A percentile compares a stretch with the other conserved stretches of the same genome.
Evolutionary conservation across 2,797 vertebrate genomes (phyloP).

Genomic region (Siniperca scherzeri): DNA sequence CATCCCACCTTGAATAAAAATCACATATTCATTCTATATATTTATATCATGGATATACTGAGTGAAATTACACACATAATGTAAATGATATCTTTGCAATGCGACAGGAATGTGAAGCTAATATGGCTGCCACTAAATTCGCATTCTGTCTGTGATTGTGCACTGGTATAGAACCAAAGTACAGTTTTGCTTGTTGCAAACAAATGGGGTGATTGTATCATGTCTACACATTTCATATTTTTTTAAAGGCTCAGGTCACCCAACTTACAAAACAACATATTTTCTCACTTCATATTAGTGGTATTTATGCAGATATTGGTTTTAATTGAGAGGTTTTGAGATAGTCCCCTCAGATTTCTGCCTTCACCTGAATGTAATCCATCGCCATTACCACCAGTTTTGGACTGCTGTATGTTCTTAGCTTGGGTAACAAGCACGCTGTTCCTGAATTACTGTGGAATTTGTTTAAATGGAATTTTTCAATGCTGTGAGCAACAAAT

Average conservation of each 20-base stretch:
- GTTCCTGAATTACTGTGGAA: not conserved
- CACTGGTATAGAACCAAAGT: not conserved
- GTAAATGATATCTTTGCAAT: not conserved
- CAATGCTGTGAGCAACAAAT: not conserved
- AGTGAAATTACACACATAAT: not conserved
- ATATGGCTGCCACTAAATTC: not conserved
- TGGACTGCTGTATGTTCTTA: not conserved
- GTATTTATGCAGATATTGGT: not conserved
- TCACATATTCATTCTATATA: conserved; percentile 10
- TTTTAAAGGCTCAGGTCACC: not conserved
- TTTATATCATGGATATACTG: not conserved
- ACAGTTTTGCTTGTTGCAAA: not conserved
- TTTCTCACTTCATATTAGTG: not conserved
- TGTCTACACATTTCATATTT: not conserved
- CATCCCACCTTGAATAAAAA: not conserved
- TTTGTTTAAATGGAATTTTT: not conserved
- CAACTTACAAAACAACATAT: not conserved
- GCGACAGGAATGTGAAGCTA: not conserved
- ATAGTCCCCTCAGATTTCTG: not conserved
- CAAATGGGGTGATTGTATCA: not conserved
- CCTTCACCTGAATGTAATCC: not conserved
- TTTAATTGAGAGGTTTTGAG: not conserved
- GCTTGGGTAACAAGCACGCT: not conserved
- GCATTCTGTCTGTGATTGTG: not conserved
- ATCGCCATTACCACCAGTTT: not conserved